Evolutionary conservation across 2,888 invertebrate species (phyloP).

Genomic region (Habrosyne pyritoides): DNA sequence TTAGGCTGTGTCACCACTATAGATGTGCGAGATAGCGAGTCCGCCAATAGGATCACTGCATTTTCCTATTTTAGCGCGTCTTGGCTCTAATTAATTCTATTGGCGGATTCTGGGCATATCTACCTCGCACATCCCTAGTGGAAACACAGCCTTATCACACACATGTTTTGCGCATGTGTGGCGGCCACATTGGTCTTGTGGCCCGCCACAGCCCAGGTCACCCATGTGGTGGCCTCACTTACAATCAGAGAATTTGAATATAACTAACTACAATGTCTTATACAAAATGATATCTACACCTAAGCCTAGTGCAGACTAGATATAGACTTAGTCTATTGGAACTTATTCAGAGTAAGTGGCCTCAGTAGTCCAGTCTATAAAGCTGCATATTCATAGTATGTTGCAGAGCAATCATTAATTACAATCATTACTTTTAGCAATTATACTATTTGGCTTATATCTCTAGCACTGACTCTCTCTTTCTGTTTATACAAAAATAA

Average conservation of each 20-base stretch:
- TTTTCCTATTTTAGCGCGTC: no score
- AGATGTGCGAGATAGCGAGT: no score
- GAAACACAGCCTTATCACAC: neutral
- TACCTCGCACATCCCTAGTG: no score
- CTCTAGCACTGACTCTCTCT: constrained; percentile 3
- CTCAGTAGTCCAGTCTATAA: constrained; percentile 37
- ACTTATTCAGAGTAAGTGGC: constrained; percentile 51
- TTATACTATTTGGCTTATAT: constrained; percentile 6
- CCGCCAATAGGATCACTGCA: no score
- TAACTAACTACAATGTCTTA: constrained; percentile 75
- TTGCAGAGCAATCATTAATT: neutral
- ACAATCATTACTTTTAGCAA: neutral
- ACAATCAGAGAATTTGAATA: constrained; percentile 70
- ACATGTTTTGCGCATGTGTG: neutral
- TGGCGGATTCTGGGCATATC: no score
- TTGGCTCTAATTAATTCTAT: no score
- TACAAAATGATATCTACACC: constrained; percentile 79
- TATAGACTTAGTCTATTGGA: constrained; percentile 64
- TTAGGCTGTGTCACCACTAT: no score
- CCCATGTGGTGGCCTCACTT: constrained; percentile 50
- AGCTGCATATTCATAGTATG: constrained; percentile 14
- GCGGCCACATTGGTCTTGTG: neutral
- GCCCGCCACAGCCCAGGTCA: neutral
- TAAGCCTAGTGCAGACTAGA: constrained; percentile 67
- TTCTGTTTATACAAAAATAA: neutral